Evolutionary conservation across 1,140 invertebrate species (phyloP), one percentile per base, ranked within the genome.

Genomic region (Pachyrhynchus sulphureomaculatus): DNA sequence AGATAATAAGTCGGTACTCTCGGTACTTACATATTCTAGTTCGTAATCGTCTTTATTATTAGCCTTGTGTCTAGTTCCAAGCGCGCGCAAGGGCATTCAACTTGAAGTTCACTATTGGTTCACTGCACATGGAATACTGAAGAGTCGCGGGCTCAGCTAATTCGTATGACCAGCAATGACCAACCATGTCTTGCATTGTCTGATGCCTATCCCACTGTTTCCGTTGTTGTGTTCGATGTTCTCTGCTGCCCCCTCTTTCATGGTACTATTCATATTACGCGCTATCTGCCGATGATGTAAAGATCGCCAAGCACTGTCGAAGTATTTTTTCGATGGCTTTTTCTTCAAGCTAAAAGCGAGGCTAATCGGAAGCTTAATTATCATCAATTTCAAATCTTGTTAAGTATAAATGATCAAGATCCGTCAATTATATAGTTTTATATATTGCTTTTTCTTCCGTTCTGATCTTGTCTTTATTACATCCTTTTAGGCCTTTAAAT

Each of bases 51-150:
- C 47, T 54, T 66, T 60, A 57, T 24, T 56, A 54, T 55, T 59
- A 66, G 60, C 65, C 60, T 63, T 66, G 65, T 47, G 32, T 66
- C 24, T 60, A 58, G 49, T 62, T 44, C 48, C 39, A 49, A 58
- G 48, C 56, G 45, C 39, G 54, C 48, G 29, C 39, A 66, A 66
- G 65, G 65, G 65, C 65, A 63, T 62, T 66, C 60, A 66, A 62
- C 64, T 62, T 51, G 59, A 51, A 62, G 48, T 52, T 63, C 59
- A 58, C 48, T 51, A 57, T 49, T 52, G 51, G 60, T 66, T 62
- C 59, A 59, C 54, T 59, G 60, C 65, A 63, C 65, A 66, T 52
- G 57, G 65, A 57, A 62, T 48, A 66, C 65, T 62, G 65, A 63
- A 49, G 55, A 66, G 32, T 53, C 26, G 58, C 58, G 58, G 18